Evolutionary conservation across 2,888 invertebrate species (phyloP).

Genomic region (Agrochola lota): DNA sequence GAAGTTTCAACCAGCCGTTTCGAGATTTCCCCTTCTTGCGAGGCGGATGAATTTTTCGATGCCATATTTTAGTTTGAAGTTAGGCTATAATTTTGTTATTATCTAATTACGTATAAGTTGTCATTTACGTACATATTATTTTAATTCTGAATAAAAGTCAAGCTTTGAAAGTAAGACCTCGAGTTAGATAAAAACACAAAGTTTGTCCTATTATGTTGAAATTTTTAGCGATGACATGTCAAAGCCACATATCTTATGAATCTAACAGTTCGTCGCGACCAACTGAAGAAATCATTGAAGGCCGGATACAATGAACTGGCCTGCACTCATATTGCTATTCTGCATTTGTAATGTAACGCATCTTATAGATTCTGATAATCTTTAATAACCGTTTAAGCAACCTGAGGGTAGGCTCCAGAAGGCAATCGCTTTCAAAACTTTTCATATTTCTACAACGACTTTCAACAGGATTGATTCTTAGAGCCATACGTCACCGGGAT

Average conservation of each 20-base stretch:
- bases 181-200: background rate
- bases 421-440: background rate
- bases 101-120: too few relatives aligned
- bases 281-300: slow-evolving; percentile 5
- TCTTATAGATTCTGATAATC: too few relatives aligned
- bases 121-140: too few relatives aligned
- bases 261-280: background rate
- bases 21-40: too few relatives aligned
- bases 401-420: background rate
- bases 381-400: background rate
- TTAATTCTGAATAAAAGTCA: background rate
- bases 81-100: too few relatives aligned
- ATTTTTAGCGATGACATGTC: background rate
- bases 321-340: background rate
- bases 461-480: background rate
- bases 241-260: background rate
- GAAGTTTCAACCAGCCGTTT: too few relatives aligned
- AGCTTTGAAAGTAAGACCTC: background rate
- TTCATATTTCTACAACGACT: background rate
- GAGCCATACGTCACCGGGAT: too few relatives aligned
- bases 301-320: background rate
- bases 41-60: too few relatives aligned
- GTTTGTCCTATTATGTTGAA: background rate
- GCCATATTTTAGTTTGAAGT: too few relatives aligned
- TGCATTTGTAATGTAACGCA: background rate